phyloP scores from a whole-genome alignment of 1,140 invertebrate genomes.

The Charaxes varanes region DNA sequence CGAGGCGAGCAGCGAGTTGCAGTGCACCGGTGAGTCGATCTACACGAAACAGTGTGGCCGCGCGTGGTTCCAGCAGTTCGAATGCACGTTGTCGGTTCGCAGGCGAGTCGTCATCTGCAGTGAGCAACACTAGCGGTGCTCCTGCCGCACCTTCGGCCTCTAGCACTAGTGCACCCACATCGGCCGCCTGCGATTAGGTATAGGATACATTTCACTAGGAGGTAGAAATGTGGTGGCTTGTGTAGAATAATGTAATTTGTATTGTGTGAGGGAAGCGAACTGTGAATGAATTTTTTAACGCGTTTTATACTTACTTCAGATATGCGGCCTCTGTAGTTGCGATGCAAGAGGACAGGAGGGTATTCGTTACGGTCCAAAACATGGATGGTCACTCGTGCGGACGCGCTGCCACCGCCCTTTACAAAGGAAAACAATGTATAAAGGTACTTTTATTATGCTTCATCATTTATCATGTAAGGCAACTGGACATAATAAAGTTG shows the following conservation, averaged over 20 bases:
- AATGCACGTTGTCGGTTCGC: slow-evolving; percentile 89
- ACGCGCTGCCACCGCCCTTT: slow-evolving; percentile 80
- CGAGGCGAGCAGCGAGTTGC: slow-evolving; percentile 82
- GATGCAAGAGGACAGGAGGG: slow-evolving; percentile 87
- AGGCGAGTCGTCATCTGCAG: slow-evolving; percentile 86
- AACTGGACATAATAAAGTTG: too few relatives aligned
- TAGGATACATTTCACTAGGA: background rate
- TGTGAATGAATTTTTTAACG: too few relatives aligned
- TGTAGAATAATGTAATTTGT: too few relatives aligned
- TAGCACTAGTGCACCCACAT: slow-evolving; percentile 74
- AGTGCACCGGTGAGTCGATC: slow-evolving; percentile 93
- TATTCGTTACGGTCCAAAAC: slow-evolving; percentile 91
- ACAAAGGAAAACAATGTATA: background rate
- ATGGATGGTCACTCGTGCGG: slow-evolving; percentile 82
- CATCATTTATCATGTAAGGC: too few relatives aligned
- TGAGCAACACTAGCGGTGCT: slow-evolving; percentile 86
- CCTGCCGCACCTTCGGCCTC: slow-evolving; percentile 62
- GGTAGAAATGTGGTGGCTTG: background rate
- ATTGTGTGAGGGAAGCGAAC: too few relatives aligned
- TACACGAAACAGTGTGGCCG: slow-evolving; percentile 86
- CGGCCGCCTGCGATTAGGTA: slow-evolving; percentile 24
- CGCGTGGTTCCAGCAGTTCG: slow-evolving; percentile 86
- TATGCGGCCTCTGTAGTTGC: slow-evolving; percentile 72
- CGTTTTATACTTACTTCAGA: slow-evolving; percentile 31
- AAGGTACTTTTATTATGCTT: too few relatives aligned